A percentile compares a stretch with the other conserved stretches of the same genome.
phyloP scores from a whole-genome alignment of 2,888 invertebrate species.

The Mythimna vitellina region DNA sequence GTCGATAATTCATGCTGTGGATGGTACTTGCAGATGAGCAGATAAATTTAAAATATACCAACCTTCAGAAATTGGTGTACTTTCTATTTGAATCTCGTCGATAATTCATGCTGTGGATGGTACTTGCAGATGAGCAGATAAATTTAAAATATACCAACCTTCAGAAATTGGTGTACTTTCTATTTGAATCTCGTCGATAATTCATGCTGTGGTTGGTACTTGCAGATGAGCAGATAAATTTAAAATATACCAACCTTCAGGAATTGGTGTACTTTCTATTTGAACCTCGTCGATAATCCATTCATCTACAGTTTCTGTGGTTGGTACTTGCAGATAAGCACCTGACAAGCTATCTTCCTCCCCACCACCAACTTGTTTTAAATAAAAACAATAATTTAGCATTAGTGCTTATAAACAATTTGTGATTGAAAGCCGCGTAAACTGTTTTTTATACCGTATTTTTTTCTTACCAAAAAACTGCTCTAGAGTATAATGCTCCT shows the following conservation, averaged over 20 bases:
- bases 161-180: slow-evolving; percentile 3
- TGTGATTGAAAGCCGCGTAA: no score
- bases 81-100: background rate
- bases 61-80: slow-evolving; percentile 4
- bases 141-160: slow-evolving; percentile 3
- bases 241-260: slow-evolving; percentile 3
- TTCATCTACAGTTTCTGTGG: slow-evolving; percentile 6
- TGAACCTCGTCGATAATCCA: background rate
- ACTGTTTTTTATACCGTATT: no score
- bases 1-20: no score
- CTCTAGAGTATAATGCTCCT: no score
- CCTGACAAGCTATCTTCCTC: background rate
- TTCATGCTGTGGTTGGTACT: no score
- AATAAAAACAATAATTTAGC: slow-evolving; percentile 4
- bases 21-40: no score
- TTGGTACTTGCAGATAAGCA: background rate
- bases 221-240: no score
- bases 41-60: slow-evolving; percentile 3
- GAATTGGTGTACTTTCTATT: slow-evolving; percentile 1
- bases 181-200: background rate
- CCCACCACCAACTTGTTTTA: background rate
- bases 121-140: no score
- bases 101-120: no score
- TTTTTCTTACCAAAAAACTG: no score
- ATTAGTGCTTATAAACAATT: background rate